Evolutionary conservation across 2,797 vertebrate genomes (phyloP).

Genomic region (Peromyscus eremicus): DNA sequence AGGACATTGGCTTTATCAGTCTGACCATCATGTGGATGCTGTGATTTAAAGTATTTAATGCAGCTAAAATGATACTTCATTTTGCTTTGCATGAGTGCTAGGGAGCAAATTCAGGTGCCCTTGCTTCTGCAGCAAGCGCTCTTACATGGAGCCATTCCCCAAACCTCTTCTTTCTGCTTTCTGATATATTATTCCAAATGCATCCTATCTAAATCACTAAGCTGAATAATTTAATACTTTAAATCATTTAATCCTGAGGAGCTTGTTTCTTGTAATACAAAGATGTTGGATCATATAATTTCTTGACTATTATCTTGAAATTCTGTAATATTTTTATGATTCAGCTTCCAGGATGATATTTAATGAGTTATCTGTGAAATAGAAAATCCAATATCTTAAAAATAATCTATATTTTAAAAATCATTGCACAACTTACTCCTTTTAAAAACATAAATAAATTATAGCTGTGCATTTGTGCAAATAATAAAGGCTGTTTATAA

Average conservation of each 20-base stretch:
- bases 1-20: not conserved
- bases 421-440: not conserved
- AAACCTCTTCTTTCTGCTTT: not conserved
- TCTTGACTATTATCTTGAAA: not conserved
- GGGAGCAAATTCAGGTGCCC: not conserved
- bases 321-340: not conserved
- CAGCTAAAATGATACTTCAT: not conserved
- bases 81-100: not conserved
- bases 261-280: not conserved
- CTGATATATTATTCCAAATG: not conserved
- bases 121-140: not conserved
- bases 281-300: not conserved
- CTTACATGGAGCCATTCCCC: too few species aligned
- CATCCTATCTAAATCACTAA: not conserved
- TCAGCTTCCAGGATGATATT: not conserved
- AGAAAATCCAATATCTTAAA: not conserved
- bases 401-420: slow-evolving; percentile 7
- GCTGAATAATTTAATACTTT: not conserved
- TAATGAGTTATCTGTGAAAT: not conserved
- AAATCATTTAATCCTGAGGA: not conserved
- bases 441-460: not conserved
- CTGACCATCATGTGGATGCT: not conserved
- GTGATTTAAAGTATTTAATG: not conserved
- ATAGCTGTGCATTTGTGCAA: not conserved
- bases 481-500: not conserved